Percentiles rank a stretch among this genome's conserved stretches.
Conservation (phyloP, 2,888 invertebrate species). For the Netelia virgata region DNA sequence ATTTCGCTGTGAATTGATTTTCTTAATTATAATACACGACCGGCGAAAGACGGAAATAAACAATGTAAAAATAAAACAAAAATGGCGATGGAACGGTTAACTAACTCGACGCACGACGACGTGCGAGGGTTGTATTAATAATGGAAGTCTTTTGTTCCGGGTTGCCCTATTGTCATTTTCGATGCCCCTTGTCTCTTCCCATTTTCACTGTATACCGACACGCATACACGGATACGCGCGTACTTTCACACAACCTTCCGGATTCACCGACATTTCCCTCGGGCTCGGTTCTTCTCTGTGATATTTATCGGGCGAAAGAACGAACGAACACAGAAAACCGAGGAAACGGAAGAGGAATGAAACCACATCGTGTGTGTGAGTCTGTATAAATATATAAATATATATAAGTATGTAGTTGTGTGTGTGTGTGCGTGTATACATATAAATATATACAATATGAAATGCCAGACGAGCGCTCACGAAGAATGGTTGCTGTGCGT, state of each 20-base stretch:
- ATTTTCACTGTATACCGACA: background rate
- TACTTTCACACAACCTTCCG: constrained; percentile 35
- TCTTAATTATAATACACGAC: background rate
- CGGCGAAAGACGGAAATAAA: background rate
- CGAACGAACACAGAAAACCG: constrained; percentile 26
- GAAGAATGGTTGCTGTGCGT: constrained; percentile 32
- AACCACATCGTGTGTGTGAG: constrained; percentile 6
- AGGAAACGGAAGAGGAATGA: constrained; percentile 37
- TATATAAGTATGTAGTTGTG: background rate
- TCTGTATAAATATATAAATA: background rate
- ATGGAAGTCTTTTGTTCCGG: constrained; percentile 47
- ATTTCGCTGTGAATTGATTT: too few species aligned
- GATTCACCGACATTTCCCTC: constrained; percentile 57
- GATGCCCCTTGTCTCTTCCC: constrained; percentile 57
- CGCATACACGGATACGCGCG: background rate
- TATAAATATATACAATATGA: too few species aligned
- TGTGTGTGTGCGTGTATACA: background rate
- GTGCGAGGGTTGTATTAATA: constrained; percentile 33
- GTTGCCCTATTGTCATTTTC: constrained; percentile 48
- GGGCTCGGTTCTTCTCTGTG: constrained; percentile 40
- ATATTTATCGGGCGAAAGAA: constrained; percentile 57
- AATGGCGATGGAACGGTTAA: background rate
- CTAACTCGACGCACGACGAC: constrained; percentile 16
- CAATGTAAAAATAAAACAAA: constrained; percentile 6
- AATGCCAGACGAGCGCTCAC: constrained; percentile 10